Conservation (phyloP, 2,113 vertebrate species). For the Lathamus discolor region DNA sequence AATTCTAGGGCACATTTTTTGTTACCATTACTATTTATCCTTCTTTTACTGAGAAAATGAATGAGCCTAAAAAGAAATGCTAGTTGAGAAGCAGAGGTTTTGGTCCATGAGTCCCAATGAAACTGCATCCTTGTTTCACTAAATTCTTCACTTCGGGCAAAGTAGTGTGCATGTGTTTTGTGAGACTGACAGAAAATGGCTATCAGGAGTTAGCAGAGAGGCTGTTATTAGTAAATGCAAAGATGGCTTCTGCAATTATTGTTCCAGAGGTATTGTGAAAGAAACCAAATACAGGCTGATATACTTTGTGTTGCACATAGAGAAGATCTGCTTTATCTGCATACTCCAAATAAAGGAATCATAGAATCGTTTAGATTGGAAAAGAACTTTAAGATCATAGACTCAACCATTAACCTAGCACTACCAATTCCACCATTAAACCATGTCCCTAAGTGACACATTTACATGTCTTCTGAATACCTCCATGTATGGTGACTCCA, state of each 20-base stretch:
- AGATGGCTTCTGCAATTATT: neutral
- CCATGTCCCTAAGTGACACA: neutral
- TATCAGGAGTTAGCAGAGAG: neutral
- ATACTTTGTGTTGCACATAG: neutral
- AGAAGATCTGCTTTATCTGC: neutral
- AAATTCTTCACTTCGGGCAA: neutral
- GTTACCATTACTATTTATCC: neutral
- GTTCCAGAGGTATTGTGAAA: neutral
- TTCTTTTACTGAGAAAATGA: neutral
- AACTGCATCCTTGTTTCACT: neutral
- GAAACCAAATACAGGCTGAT: neutral
- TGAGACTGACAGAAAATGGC: neutral
- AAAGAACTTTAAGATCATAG: neutral
- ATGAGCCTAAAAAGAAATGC: neutral
- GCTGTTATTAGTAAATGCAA: neutral
- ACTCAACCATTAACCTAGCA: neutral
- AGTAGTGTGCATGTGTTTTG: fast-evolving
- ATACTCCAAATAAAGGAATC: neutral
- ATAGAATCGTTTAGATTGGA: neutral
- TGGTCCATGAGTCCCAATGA: neutral
- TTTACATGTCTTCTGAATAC: neutral
- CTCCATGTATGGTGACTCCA: neutral
- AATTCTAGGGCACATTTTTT: neutral
- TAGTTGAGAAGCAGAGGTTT: neutral
- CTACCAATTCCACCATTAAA: neutral